Conservation (phyloP, 2,888 invertebrate genomes). For the Stenoptilia bipunctidactyla region DNA sequence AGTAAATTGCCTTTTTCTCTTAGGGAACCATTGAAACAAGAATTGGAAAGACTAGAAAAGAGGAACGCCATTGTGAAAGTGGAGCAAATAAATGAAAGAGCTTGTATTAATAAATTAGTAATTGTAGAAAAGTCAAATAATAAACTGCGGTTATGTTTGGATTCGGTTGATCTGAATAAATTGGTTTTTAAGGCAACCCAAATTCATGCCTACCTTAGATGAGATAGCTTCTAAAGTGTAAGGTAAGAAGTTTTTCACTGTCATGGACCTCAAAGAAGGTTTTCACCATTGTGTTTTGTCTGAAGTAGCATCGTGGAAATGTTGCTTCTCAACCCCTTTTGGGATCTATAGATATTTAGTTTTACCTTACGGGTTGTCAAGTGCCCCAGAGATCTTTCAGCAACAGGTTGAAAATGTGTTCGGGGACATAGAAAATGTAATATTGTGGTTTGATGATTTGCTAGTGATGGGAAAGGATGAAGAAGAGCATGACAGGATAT, state of each 20-base stretch:
- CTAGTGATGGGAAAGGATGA: constrained; percentile 6
- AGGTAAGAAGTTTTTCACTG: constrained; percentile 12
- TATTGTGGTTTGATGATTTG: constrained; percentile 8
- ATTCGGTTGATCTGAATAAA: constrained; percentile 13
- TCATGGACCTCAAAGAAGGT: constrained; percentile 13
- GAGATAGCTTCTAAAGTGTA: constrained; percentile 10
- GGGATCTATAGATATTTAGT: constrained; percentile 12
- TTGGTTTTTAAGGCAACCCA: constrained; percentile 12
- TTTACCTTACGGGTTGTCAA: constrained; percentile 11
- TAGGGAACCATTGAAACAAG: too few species aligned
- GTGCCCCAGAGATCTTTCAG: constrained; percentile 14
- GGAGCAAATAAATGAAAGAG: constrained; percentile 10
- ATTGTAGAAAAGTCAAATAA: constrained; percentile 9
- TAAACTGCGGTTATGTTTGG: constrained; percentile 6
- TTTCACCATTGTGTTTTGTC: constrained; percentile 11
- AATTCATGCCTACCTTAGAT: constrained; percentile 13
- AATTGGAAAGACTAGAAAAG: constrained; percentile 4
- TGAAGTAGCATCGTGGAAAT: constrained; percentile 12
- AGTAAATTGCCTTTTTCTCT: too few species aligned
- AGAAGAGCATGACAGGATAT: constrained; percentile 5
- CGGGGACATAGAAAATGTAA: constrained; percentile 6
- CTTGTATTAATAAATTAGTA: constrained; percentile 14
- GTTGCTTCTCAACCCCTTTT: constrained; percentile 12
- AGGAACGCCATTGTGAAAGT: constrained; percentile 14
- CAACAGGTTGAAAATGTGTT: too few species aligned